Conservation (phyloP, 2,888 invertebrate genomes). For the Lycocerus yunnanus region DNA sequence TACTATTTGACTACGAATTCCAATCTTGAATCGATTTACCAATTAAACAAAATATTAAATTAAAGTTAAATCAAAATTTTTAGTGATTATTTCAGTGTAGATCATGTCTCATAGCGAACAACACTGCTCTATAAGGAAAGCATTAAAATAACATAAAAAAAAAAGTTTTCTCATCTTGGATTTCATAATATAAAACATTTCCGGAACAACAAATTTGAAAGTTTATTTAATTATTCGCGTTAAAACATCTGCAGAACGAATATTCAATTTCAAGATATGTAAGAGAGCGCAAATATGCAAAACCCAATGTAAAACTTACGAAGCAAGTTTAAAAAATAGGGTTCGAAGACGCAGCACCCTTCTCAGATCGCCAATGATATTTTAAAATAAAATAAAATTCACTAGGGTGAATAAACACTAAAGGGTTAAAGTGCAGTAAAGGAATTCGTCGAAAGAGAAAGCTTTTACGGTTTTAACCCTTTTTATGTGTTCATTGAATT, state of each 20-base stretch:
- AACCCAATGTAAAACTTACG: constrained; percentile 16
- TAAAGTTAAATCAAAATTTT: too few relatives aligned
- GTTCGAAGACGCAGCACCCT: constrained; percentile 31
- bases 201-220: not conserved
- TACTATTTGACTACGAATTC: too few relatives aligned
- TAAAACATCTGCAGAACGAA: constrained; percentile 18
- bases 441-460: constrained; percentile 41
- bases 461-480: constrained; percentile 48
- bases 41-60: too few relatives aligned
- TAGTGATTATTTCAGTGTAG: too few relatives aligned
- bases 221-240: constrained; percentile 7
- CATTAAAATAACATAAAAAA: too few relatives aligned
- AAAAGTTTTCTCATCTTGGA: too few relatives aligned
- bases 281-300: constrained; percentile 28
- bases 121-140: too few relatives aligned
- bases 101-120: too few relatives aligned
- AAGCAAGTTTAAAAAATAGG: constrained; percentile 18
- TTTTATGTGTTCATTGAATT: constrained; percentile 52
- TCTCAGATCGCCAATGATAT: constrained; percentile 40
- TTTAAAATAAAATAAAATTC: constrained; percentile 50
- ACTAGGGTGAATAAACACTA: constrained; percentile 45
- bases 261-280: constrained; percentile 21
- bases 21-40: too few relatives aligned
- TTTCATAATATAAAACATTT: too few relatives aligned
- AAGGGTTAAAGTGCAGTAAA: constrained; percentile 47